A percentile compares a stretch with the other conserved stretches of the same genome.
These are phyloP conservation scores for Conus ventricosus DNA, from an alignment of 1,140 invertebrate species.

Conservation along the genomic window DNA sequence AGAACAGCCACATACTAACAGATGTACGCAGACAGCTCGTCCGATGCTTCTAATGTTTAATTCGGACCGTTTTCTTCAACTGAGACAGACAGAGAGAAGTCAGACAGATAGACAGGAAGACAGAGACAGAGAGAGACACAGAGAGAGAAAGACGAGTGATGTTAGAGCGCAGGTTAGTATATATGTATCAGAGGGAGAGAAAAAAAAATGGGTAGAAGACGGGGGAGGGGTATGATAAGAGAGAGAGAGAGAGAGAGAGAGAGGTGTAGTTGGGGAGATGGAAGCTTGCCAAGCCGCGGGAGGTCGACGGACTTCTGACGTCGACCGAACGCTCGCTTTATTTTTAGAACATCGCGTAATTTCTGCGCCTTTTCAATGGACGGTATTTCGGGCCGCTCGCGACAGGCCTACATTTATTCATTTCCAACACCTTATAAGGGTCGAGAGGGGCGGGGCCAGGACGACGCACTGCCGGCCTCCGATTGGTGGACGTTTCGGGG, in stretches of 20 bases:
- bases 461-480: background rate
- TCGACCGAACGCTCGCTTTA: conserved; percentile 3
- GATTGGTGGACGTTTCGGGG: conserved; percentile 23
- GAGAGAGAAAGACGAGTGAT: background rate
- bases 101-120: no score
- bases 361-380: conserved; percentile 21
- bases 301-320: conserved; percentile 5
- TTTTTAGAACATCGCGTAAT: conserved; percentile 44
- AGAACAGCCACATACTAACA: background rate
- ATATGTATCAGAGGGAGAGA: background rate
- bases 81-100: no score
- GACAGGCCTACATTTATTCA: conserved; percentile 17
- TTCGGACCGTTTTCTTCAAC: no score
- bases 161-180: no score
- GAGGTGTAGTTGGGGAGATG: background rate
- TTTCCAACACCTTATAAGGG: conserved; percentile 16
- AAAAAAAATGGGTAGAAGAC: no score
- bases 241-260: background rate
- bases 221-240: no score
- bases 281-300: conserved; percentile 25
- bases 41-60: no score
- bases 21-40: background rate
- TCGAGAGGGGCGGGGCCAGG: conserved; percentile 1
- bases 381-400: conserved; percentile 27
- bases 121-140: background rate